Evolutionary conservation across 2,113 vertebrate species (phyloP), one percentile per base, ranked within the genome.

Genomic region (Centropristis striata): DNA sequence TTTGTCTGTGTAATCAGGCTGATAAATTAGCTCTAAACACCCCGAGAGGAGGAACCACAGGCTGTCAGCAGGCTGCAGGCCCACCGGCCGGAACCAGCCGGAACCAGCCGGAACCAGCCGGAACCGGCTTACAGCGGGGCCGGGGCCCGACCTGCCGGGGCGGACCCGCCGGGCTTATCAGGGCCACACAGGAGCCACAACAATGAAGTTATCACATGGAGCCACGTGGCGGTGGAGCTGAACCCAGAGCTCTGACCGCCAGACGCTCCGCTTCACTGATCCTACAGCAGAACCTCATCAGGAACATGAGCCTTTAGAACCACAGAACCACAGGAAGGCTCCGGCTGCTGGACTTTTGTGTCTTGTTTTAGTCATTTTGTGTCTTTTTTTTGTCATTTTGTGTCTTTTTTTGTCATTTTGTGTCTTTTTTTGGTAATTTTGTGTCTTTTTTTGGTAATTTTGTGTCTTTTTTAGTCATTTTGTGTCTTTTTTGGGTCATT

Each of bases 171-270:
- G 51, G 42, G 78, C 89, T 93, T 95, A 95, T 95, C 92, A 86
- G 75, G 59, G 57, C 80, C 80, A 78, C 57, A 74, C 92, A 94
- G 92, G 64, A 90, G 80, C 78, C 87, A 85, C 84, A 90, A 87
- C 91, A 91, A 92, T 90, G 77, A 92, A 93, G 84, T 92, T 91
- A 92, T 93, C 91, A 83, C 78, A 58, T 88, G 75, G 81, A 88
- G 80, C 53, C 75, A 88, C 84, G 90, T 85, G 72, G 81, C 68
- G 69, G 88, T 83, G 89, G 79, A 70, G 85, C 80, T 69, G 87
- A 81, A 80, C 85, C 84, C 88, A 42, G 57, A 37, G 83, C 83
- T 74, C 81, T 71, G 71, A 90, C 85, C 67, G 49, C 44, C 7
- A 85, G 80, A 50, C 55, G 80, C 84, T 83, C 49, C 25, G 80